These are phyloP conservation scores for Arizona elegans DNA, from an alignment of 2,113 vertebrate species.

Conservation along the genomic window DNA sequence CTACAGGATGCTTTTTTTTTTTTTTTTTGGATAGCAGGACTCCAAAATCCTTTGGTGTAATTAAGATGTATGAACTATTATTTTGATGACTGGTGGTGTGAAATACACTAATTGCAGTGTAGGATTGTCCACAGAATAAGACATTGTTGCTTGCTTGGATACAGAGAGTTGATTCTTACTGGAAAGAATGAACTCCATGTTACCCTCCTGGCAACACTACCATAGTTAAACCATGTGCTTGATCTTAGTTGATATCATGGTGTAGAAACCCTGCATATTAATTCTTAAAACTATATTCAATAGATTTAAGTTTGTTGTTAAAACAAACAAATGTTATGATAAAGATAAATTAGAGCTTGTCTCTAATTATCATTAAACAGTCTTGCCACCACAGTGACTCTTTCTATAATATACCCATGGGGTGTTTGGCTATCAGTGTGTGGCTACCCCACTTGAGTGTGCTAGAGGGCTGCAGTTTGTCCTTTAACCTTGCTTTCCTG, in stretches of 20 bases:
- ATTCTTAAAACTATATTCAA: neutral
- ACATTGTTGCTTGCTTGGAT: neutral
- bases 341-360: neutral
- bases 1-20: neutral
- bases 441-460: conserved; percentile 22
- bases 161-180: neutral
- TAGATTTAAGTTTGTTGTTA: neutral
- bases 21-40: neutral
- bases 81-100: neutral
- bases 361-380: neutral
- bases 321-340: neutral
- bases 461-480: conserved; percentile 19
- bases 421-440: neutral
- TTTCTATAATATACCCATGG: neutral
- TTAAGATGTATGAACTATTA: neutral
- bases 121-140: neutral
- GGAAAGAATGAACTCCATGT: neutral
- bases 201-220: neutral
- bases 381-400: neutral
- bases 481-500: conserved; percentile 30
- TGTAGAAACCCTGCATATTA: neutral
- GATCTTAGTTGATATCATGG: neutral
- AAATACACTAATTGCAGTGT: neutral
- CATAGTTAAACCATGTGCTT: neutral
- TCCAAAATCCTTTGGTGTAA: no score